Evolutionary conservation across 1,140 invertebrate genomes (phyloP).

Genomic region (Nomia melanderi): DNA sequence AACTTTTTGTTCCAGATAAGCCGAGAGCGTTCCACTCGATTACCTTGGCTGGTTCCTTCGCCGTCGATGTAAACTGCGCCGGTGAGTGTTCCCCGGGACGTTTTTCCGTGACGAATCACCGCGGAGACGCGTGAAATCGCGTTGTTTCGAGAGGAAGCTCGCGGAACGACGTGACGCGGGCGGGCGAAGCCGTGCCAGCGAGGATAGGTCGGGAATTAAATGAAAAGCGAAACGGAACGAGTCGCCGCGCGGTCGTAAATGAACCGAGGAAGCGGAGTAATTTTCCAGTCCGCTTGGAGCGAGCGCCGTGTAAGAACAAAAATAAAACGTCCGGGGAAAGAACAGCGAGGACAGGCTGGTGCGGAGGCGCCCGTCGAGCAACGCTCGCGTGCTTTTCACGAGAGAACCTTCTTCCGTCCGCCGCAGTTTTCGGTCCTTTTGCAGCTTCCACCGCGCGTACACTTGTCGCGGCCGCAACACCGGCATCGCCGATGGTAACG

Average conservation of each 20-base stretch:
- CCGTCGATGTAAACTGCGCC: not conserved
- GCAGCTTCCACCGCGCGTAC: too few species aligned
- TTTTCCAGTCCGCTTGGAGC: slow-evolving; percentile 10
- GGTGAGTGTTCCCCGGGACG: not conserved
- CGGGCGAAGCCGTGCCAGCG: too few species aligned
- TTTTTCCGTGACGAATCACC: not conserved
- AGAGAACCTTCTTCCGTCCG: slow-evolving; percentile 28
- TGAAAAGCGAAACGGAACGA: not conserved
- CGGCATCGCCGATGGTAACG: too few species aligned
- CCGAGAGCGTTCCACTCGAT: not conserved
- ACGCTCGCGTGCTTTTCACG: slow-evolving; percentile 8
- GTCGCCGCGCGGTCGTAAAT: slow-evolving; percentile 1
- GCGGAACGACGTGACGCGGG: too few species aligned
- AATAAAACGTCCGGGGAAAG: slow-evolving; percentile 25
- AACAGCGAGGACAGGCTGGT: not conserved
- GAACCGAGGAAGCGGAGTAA: slow-evolving; percentile 8
- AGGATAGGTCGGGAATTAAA: slow-evolving; percentile 1
- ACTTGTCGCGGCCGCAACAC: not conserved
- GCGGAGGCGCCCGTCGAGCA: not conserved
- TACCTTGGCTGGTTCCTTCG: not conserved
- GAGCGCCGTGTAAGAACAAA: not conserved
- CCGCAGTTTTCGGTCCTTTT: slow-evolving; percentile 21
- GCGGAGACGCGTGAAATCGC: not conserved
- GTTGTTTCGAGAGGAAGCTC: too few species aligned
- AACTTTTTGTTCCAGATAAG: slow-evolving; percentile 12